Conservation (phyloP, 2,113 vertebrate species). For the Diphyllodes magnificus region DNA sequence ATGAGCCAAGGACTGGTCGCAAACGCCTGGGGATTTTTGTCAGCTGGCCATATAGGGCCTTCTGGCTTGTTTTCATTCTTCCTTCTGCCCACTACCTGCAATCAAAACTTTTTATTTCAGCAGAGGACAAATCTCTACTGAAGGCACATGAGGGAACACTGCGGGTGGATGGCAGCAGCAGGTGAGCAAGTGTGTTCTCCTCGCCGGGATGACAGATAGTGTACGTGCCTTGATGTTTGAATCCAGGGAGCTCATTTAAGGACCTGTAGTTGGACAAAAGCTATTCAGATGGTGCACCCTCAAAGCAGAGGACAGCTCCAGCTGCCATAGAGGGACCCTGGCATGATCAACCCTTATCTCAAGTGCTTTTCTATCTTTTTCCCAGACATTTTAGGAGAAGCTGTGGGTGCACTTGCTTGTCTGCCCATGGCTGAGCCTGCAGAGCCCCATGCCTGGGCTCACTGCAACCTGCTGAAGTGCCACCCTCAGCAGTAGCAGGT, state of each 20-base stretch:
- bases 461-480: background rate
- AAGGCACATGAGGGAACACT: background rate
- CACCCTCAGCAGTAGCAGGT: slow-evolving; percentile 62
- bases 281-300: rapidly evolving
- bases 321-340: rapidly evolving
- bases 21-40: slow-evolving; percentile 60
- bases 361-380: background rate
- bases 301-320: background rate
- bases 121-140: background rate
- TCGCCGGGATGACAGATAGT: background rate
- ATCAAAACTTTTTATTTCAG: background rate
- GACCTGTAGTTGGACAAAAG: background rate
- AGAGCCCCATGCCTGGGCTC: rapidly evolving
- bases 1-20: slow-evolving; percentile 43
- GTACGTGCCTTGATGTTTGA: rapidly evolving
- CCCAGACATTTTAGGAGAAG: background rate
- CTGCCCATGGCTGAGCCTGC: background rate
- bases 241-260: background rate
- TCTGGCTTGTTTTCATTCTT: slow-evolving; percentile 26
- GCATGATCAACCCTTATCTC: rapidly evolving
- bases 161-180: rapidly evolving
- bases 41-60: slow-evolving; percentile 51
- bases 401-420: background rate
- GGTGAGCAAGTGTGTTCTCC: rapidly evolving
- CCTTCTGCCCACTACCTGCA: slow-evolving; percentile 6